Base-by-base conservation (phyloP, 2,797 vertebrate species). In the Liparis tanakae region DNA sequence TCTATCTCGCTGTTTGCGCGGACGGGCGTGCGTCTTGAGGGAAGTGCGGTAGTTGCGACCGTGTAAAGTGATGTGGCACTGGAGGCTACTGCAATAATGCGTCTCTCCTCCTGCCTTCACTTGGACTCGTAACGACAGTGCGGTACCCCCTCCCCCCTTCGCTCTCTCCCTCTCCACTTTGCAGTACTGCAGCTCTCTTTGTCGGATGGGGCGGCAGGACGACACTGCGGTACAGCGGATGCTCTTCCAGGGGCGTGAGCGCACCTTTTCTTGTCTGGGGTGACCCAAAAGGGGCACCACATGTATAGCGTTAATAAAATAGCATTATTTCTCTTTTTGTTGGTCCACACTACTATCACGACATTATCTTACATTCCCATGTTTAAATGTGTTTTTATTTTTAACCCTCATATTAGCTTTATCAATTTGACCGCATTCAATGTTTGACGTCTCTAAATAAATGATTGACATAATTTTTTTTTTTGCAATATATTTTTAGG, bases 61-160 rank as follows among this genome's bases (percentile, higher is more conserved):
- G 74, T 74, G 84, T 22, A 66, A 82, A 84, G 86, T 76, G 86
- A 76, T 78, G 61, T 79, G 83, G 63, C 78, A 62, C 85, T 85
- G 82, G 74, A 58, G 20, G 71, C 77, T 89, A 74, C 94, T 93
- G 94, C 94, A 94, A 90, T 93, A 88, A 93, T 94, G 94, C 94
- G 94, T 93, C 93, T 91, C 83, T 91, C 76, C 86, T 78, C 80
- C 84, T 85, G 70, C 83, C 74, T 87, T 61, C 81, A 88, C 84
- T 91, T 92, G 88, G 90, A 91, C 88, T 92, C 85, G 74, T 76
- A 91, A 90, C 85, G 83, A 88, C 78, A 88, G 92, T 91, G 94
- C 92, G 88, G 92, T 75, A 85, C 83, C 82, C 84, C 78, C 67
- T 43, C 39, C 30, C 54, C 22, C 76, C 37, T 1, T 15, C 51